Evolutionary conservation across 2,888 invertebrate genomes (phyloP), one percentile per base, ranked within the genome.

Genomic region (Metalampra italica): DNA sequence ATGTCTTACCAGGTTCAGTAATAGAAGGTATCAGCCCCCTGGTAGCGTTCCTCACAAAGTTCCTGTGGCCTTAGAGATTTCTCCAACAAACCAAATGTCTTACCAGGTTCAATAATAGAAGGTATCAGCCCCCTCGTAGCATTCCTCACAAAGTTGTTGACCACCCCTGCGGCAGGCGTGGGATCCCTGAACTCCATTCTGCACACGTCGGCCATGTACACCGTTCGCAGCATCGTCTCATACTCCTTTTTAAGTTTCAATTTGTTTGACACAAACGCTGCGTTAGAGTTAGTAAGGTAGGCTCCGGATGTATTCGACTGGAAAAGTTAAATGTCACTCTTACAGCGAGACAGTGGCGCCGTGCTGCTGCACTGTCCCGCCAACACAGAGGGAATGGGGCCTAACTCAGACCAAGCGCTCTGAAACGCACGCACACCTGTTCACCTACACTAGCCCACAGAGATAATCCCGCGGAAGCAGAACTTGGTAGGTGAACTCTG

Each of bases 71-170:
- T n/a, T n/a, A n/a, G n/a, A n/a, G n/a, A n/a, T n/a, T n/a, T n/a
- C n/a, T n/a, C n/a, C n/a, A n/a, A n/a, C n/a, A n/a, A n/a, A n/a
- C n/a, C n/a, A n/a, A n/a, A n/a, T n/a, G n/a, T 59, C 74, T 70
- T 72, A 93, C 93, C 86, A 59, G 88, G 69, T 29, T 88, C 83
- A 11, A 93, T 69, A 49, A 94, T 71, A 12, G 74, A 65, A 0
- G 82, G 75, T 45, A 94, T 92, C 7, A 90, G 73, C 9, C 92
- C 91, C 13, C 82, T 78, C 0, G 94, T 94, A 12, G 81, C 78
- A 0, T 76, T 64, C 3, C 68, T 77, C 3, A 92, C 91, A 93
- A 93, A 94, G 3, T 70, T 64, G 62, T 94, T 94, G 30, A 94
- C 92, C 0, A 57, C 50, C 2, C 72, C 57, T 0, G 89, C 82